A percentile compares a stretch with the other conserved stretches of the same genome.
Evolutionary conservation across 2,797 vertebrate genomes (phyloP).

Genomic region (Eutrigla gurnardus): DNA sequence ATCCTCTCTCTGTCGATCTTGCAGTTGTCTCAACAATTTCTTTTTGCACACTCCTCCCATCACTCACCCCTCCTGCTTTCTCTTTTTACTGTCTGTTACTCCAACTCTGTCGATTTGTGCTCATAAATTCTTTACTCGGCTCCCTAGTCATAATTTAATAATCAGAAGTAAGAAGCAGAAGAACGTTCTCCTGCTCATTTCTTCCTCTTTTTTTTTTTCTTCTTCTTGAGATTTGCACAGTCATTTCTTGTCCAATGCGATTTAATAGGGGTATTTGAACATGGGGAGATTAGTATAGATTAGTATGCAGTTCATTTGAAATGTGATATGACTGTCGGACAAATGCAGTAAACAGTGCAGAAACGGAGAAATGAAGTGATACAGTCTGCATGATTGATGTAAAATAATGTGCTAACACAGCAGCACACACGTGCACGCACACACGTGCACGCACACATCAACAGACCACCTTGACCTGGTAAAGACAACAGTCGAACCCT

Average conservation of each 20-base stretch:
- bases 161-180: slow-evolving; percentile 75
- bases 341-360: slow-evolving; percentile 12
- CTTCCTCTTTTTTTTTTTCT: slow-evolving; percentile 36
- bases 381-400: slow-evolving; percentile 19
- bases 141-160: slow-evolving; percentile 80
- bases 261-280: slow-evolving; percentile 47
- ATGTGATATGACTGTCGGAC: slow-evolving; percentile 37
- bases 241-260: slow-evolving; percentile 54
- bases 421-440: neutral
- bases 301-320: slow-evolving; percentile 30
- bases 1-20: slow-evolving; percentile 52
- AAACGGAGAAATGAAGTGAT: slow-evolving; percentile 14
- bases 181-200: slow-evolving; percentile 49
- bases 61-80: slow-evolving; percentile 66
- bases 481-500: slow-evolving; percentile 52
- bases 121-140: slow-evolving; percentile 79
- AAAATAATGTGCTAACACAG: slow-evolving; percentile 48
- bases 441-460: slow-evolving; percentile 52
- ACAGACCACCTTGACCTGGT: slow-evolving; percentile 5
- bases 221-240: slow-evolving; percentile 55
- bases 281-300: slow-evolving; percentile 30
- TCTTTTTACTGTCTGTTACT: slow-evolving; percentile 68
- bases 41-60: slow-evolving; percentile 66
- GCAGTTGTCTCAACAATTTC: slow-evolving; percentile 62
- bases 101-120: slow-evolving; percentile 76